phyloP scores from a whole-genome alignment of 2,113 vertebrate species.

The Callospermophilus lateralis region DNA sequence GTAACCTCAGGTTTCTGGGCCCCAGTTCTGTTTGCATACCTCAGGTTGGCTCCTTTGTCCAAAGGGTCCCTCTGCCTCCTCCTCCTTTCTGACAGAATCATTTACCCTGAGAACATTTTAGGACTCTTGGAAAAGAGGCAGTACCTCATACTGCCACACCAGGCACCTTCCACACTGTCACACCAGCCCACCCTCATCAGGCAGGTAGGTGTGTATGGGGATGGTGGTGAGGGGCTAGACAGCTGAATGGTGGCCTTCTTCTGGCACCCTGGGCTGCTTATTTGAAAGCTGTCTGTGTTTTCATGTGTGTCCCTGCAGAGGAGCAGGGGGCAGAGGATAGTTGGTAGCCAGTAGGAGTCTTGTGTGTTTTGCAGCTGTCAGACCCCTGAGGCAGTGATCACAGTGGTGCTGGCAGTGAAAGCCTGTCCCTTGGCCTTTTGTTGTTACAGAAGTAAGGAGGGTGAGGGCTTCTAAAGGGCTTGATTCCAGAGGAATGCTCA shows the following conservation, averaged over 20 bases:
- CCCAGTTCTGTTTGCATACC: not conserved
- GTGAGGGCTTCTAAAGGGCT: not conserved
- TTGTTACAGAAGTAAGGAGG: not conserved
- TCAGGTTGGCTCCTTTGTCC: not conserved
- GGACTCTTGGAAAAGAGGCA: not conserved
- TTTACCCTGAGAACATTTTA: not conserved
- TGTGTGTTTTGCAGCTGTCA: not conserved
- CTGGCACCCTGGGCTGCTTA: not conserved
- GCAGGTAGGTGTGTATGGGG: not conserved
- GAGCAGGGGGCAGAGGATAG: not conserved
- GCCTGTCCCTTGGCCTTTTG: not conserved
- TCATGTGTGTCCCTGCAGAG: not conserved
- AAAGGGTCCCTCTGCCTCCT: not conserved
- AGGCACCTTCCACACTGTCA: not conserved
- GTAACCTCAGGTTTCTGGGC: not conserved
- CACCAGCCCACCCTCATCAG: not conserved
- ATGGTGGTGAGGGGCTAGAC: not conserved
- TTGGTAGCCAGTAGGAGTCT: not conserved
- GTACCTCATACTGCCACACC: not conserved
- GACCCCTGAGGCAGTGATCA: not conserved
- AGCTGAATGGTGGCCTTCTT: not conserved
- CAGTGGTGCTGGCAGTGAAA: not conserved
- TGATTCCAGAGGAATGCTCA: no score
- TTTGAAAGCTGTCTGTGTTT: not conserved
- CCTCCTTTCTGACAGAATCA: not conserved